Evolutionary conservation across 1,140 invertebrate species (phyloP), one percentile per base, ranked within the genome.

Genomic region (Drosophila lacteicornis): DNA sequence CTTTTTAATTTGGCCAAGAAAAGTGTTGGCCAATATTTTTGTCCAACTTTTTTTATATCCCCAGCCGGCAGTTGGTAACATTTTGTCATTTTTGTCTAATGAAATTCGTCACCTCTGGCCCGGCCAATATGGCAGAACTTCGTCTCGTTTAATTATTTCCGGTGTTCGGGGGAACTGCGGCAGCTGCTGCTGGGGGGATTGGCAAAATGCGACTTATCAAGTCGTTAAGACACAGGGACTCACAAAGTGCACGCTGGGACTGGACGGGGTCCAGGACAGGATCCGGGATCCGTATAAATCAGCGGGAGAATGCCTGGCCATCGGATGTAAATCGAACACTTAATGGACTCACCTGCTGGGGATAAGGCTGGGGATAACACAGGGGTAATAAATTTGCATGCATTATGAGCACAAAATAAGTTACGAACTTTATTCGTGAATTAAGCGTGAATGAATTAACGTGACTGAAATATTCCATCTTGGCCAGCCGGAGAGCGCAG

Each of bases 391-490:
- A 88, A 75, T 84, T 81, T 88, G 74, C 85, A 68, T 88, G 84
- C 85, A 80, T 84, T 88, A 80, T 90, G 80, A 75, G 74, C 85
- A 73, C 74, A 68, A 88, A 75, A 88, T 88, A 88, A 90, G 80
- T 90, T 88, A 84, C 57, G 78, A 84, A 88, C 66, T 90, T 88
- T 88, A 88, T 90, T 79, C 63, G 68, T 69, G 81, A 82, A 84
- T 75, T 80, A 75, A 84, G 75, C 74, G 85, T 71, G 60, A 69
- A 88, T 90, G 84, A 88, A 84, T 84, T 88, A 88, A 90, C 84
- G 85, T 90, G 85, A 88, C 85, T 88, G 63, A 88, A 88, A 90
- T 87, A 87, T 88, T 88, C 75, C 70, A 87, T 88, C 65, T 87
- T 84, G 73, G 70, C 50, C 61, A 15, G 40, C 30, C 30, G 50